These are phyloP conservation scores for Pteronotus mesoamericanus DNA, from an alignment of 2,797 vertebrate species.

Conservation along the genomic window DNA sequence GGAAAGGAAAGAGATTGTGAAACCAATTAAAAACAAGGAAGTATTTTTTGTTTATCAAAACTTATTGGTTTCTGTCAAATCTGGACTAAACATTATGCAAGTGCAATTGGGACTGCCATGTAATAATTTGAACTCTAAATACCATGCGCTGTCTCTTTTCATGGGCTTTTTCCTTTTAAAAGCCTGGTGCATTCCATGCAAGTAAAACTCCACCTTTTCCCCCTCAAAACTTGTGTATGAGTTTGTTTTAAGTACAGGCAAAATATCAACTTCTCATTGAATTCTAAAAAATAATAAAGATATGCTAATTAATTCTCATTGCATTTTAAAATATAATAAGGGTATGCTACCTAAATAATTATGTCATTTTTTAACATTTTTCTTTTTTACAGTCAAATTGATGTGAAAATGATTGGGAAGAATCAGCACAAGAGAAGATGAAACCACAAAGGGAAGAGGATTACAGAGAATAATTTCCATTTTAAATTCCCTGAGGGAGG, in stretches of 20 bases:
- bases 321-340: not conserved
- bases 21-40: conserved; percentile 27
- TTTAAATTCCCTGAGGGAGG: too few species aligned
- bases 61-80: not conserved
- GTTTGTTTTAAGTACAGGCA: not conserved
- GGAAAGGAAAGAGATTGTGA: conserved; percentile 23
- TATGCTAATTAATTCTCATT: too few species aligned
- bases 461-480: not conserved
- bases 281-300: not conserved
- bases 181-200: not conserved
- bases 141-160: not conserved
- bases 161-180: not conserved
- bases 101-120: not conserved
- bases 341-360: not conserved
- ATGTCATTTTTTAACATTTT: not conserved
- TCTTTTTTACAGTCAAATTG: not conserved
- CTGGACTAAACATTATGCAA: not conserved
- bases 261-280: not conserved
- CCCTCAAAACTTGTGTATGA: not conserved
- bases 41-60: conserved; percentile 1
- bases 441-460: not conserved
- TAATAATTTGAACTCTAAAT: not conserved
- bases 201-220: not conserved
- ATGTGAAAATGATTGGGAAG: not conserved
- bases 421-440: not conserved